A percentile compares a stretch with the other conserved stretches of the same genome.
These are phyloP conservation scores for Tupaia tana DNA, from an alignment of 2,113 vertebrate species.

Conservation along the genomic window DNA sequence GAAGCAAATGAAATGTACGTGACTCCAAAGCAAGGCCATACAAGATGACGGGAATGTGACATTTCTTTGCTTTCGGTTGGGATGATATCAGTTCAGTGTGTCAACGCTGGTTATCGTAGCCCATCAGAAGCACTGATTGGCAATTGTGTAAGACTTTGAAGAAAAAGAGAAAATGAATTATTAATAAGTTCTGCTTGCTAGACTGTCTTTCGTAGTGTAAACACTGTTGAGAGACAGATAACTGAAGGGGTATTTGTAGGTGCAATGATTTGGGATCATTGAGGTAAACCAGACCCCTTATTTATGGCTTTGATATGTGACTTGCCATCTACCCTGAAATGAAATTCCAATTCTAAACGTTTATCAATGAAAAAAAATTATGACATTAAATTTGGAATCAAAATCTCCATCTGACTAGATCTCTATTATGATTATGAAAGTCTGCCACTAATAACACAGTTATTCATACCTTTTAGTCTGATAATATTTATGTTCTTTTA, in stretches of 20 bases:
- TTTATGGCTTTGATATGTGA: accelerated
- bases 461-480: background rate
- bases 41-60: background rate
- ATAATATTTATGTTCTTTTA: background rate
- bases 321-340: background rate
- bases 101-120: background rate
- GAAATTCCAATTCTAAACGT: background rate
- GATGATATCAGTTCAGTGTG: background rate
- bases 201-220: background rate
- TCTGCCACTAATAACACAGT: background rate
- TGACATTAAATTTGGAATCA: background rate
- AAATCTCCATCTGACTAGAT: background rate
- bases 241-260: accelerated
- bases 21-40: background rate
- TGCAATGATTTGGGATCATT: too few relatives aligned
- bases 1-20: accelerated
- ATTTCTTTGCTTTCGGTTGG: background rate
- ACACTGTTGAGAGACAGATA: background rate
- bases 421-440: background rate
- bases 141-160: background rate
- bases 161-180: background rate
- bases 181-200: background rate
- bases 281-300: background rate
- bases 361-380: background rate
- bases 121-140: background rate